phyloP scores from a whole-genome alignment of 2,888 invertebrate species.

The Julus scanicus region DNA sequence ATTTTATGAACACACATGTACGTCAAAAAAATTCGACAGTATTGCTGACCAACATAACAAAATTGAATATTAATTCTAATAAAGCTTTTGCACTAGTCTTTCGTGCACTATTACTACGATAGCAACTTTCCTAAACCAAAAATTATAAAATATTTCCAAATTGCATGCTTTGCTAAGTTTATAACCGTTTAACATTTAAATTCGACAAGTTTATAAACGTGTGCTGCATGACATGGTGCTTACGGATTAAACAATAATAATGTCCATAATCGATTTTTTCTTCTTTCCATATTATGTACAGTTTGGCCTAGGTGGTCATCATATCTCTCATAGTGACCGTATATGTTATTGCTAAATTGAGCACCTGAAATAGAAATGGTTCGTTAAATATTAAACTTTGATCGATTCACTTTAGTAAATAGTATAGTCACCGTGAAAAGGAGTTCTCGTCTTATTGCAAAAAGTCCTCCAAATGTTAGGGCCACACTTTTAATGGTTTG shows the following conservation, averaged over 20 bases:
- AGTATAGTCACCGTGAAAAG: neutral
- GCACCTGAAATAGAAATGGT: neutral
- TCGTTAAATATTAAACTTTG: neutral
- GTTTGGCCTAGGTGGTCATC: neutral
- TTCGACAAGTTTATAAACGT: neutral
- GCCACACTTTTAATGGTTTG: neutral
- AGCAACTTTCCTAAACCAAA: too few relatives aligned
- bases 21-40: too few relatives aligned
- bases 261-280: neutral
- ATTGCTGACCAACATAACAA: too few relatives aligned
- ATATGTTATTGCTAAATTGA: neutral
- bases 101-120: too few relatives aligned
- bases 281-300: neutral
- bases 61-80: too few relatives aligned
- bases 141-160: too few relatives aligned
- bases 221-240: neutral
- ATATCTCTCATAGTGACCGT: neutral
- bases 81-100: too few relatives aligned
- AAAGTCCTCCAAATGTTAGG: neutral
- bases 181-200: too few relatives aligned
- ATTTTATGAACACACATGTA: too few relatives aligned
- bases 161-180: too few relatives aligned
- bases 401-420: too few relatives aligned
- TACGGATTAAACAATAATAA: neutral
- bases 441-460: neutral